These are phyloP conservation scores for Globicephala melas DNA, from an alignment of 2,113 vertebrate genomes.

Conservation along the genomic window DNA sequence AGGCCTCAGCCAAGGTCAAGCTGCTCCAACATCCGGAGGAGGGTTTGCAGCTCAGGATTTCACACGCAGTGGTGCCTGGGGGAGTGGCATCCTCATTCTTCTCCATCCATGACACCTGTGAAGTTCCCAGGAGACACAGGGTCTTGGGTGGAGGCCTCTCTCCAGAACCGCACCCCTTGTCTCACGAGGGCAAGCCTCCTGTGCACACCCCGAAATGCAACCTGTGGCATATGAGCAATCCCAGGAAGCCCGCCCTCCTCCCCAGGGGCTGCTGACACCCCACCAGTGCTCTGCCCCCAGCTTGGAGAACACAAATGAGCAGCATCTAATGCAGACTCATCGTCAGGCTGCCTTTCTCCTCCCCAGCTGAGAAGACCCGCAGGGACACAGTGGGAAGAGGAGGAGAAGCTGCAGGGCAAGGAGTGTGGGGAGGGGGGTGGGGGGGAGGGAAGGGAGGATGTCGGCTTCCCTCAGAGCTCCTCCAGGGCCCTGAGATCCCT, in stretches of 20 bases:
- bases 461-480: too few relatives aligned
- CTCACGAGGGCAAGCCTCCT: background rate
- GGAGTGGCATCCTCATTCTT: fast-evolving
- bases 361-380: fast-evolving
- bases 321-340: background rate
- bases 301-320: background rate
- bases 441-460: too few relatives aligned
- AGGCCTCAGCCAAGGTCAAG: too few relatives aligned
- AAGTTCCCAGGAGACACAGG: background rate
- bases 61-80: background rate
- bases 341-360: background rate
- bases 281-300: fast-evolving
- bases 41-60: background rate
- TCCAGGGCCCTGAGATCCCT: background rate
- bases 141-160: background rate
- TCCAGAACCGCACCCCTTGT: background rate
- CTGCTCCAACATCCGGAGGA: background rate
- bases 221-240: background rate
- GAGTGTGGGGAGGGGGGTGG: background rate
- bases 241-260: background rate
- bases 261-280: background rate
- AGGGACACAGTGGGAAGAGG: background rate
- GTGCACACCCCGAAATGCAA: background rate
- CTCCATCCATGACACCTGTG: background rate
- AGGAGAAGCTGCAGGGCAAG: fast-evolving